Percentiles rank a stretch among this genome's conserved stretches.
phyloP scores from a whole-genome alignment of 2,797 vertebrate genomes.

The Myotis pilosus region DNA sequence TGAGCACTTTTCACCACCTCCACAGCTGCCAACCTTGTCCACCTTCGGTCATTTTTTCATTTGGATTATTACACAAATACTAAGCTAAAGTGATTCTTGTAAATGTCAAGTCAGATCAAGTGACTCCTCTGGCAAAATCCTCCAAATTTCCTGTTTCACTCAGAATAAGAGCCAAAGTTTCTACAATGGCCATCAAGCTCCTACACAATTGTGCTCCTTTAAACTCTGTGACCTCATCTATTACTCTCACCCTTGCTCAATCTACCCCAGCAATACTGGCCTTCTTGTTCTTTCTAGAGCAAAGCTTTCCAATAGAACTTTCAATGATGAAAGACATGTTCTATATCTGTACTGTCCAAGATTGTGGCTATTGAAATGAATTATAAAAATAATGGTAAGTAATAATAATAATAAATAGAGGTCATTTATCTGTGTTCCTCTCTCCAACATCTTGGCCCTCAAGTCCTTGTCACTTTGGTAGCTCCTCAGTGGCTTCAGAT shows the following conservation, averaged over 20 bases:
- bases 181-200: background rate
- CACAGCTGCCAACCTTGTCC: background rate
- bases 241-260: background rate
- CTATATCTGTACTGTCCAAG: background rate
- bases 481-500: background rate
- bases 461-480: background rate
- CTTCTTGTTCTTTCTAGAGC: background rate
- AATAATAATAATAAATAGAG: background rate
- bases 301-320: background rate
- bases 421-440: background rate
- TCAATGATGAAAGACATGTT: background rate
- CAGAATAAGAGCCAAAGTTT: background rate
- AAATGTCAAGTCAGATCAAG: background rate
- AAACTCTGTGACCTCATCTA: background rate
- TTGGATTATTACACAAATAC: slow-evolving; percentile 23
- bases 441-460: background rate
- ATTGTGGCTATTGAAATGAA: background rate
- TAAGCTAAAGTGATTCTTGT: background rate
- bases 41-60: background rate
- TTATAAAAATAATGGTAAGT: background rate
- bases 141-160: background rate
- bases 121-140: background rate
- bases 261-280: background rate
- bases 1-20: background rate
- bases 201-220: background rate